These are phyloP conservation scores for Stigmatopora nigra DNA, from an alignment of 2,113 vertebrate species.

Conservation along the genomic window DNA sequence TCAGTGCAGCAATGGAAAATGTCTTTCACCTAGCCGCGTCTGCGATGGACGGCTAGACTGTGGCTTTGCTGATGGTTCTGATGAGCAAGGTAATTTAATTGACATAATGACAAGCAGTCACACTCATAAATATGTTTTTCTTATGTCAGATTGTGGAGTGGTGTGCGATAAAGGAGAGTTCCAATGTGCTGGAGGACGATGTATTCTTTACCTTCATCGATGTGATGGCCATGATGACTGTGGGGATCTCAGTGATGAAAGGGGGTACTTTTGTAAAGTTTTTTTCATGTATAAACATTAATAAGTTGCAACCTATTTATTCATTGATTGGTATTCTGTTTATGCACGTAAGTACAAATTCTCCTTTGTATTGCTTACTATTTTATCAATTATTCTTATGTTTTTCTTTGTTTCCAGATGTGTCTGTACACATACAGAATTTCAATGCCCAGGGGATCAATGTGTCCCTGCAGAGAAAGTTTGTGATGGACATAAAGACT, in stretches of 20 bases:
- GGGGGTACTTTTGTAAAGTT: conserved; percentile 48
- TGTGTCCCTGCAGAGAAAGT: conserved; percentile 69
- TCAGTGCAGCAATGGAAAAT: conserved; percentile 71
- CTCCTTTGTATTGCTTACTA: too few relatives aligned
- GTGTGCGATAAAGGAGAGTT: conserved; percentile 73
- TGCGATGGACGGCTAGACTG: conserved; percentile 74
- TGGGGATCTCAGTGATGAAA: conserved; percentile 80
- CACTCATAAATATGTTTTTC: not conserved
- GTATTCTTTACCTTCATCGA: conserved; percentile 71
- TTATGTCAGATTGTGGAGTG: conserved; percentile 71
- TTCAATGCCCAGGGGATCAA: conserved; percentile 71
- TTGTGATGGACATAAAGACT: conserved; percentile 76
- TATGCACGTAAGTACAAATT: not conserved
- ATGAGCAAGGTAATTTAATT: conserved; percentile 64
- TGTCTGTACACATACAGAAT: conserved; percentile 63
- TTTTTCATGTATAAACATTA: not conserved
- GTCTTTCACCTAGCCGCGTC: conserved; percentile 56
- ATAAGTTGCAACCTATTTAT: not conserved
- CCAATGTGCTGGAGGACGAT: conserved; percentile 70
- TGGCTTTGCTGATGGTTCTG: conserved; percentile 74
- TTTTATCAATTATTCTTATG: too few relatives aligned
- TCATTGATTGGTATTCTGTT: not conserved
- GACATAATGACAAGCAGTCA: not conserved
- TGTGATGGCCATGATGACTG: conserved; percentile 84
- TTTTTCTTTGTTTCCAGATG: conserved; percentile 39